A percentile compares a stretch with the other conserved stretches of the same genome.
Conservation (phyloP, 2,888 invertebrate genomes). For the Nomada fabriciana region DNA sequence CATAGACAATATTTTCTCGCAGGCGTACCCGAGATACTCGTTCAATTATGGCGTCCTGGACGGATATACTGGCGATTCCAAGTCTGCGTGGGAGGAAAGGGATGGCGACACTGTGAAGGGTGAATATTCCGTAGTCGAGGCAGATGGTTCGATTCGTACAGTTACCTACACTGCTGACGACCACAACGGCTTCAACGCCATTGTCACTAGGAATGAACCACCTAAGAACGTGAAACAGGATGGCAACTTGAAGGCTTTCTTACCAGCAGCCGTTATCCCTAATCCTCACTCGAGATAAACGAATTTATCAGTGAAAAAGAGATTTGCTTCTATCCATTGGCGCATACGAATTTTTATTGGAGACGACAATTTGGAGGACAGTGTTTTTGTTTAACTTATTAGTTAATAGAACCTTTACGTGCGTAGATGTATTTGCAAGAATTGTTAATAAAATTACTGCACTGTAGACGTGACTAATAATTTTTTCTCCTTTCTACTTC, state of each 20-base stretch:
- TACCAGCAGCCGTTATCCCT: constrained; percentile 46
- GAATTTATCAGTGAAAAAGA: not conserved
- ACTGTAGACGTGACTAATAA: no score
- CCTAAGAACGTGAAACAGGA: constrained; percentile 56
- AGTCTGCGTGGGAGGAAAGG: constrained; percentile 80
- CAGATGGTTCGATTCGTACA: constrained; percentile 78
- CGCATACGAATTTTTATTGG: not conserved
- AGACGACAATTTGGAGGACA: not conserved
- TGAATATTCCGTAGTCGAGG: constrained; percentile 80
- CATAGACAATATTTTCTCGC: constrained; percentile 8
- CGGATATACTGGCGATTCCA: constrained; percentile 79
- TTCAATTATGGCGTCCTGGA: constrained; percentile 80
- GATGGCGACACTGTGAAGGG: constrained; percentile 79
- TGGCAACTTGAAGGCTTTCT: constrained; percentile 53
- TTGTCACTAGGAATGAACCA: constrained; percentile 75
- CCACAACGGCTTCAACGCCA: constrained; percentile 77
- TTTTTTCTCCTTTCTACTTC: no score
- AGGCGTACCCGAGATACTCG: constrained; percentile 78
- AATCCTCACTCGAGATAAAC: not conserved
- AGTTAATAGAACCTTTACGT: no score
- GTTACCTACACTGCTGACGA: constrained; percentile 80
- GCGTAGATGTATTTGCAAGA: no score
- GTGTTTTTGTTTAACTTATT: no score
- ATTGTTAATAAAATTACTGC: no score
- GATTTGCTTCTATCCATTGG: not conserved